Conservation (phyloP, 2,888 invertebrate species). For the Drosophila sordidula region DNA sequence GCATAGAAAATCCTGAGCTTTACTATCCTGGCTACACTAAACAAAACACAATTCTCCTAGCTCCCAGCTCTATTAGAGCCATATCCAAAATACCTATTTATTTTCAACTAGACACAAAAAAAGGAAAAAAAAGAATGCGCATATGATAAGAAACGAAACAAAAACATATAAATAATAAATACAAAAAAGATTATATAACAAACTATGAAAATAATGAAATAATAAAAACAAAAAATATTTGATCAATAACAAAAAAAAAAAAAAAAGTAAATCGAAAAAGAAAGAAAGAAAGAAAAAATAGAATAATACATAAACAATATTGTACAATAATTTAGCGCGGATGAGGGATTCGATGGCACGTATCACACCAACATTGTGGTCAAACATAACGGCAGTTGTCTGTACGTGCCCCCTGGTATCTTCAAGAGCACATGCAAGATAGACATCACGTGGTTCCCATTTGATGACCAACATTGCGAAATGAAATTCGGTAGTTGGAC, state of each 20-base stretch:
- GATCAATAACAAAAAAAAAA: slow-evolving; percentile 24
- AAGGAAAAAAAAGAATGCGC: slow-evolving; percentile 54
- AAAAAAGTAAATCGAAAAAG: slow-evolving; percentile 12
- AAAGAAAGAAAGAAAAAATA: slow-evolving; percentile 27
- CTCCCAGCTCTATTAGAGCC: slow-evolving; percentile 25
- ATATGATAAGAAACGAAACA: slow-evolving; percentile 53
- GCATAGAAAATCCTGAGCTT: slow-evolving; percentile 29
- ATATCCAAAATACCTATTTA: background rate
- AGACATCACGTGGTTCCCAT: slow-evolving; percentile 99
- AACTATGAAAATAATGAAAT: slow-evolving; percentile 6
- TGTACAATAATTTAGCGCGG: slow-evolving; percentile 91
- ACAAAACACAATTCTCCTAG: slow-evolving; percentile 37
- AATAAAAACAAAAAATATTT: slow-evolving; percentile 28
- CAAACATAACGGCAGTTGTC: slow-evolving; percentile 98
- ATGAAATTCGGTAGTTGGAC: slow-evolving; percentile 99
- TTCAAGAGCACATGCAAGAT: slow-evolving; percentile 99
- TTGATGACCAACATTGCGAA: slow-evolving; percentile 99
- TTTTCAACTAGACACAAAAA: slow-evolving; percentile 44
- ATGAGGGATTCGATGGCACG: slow-evolving; percentile 99
- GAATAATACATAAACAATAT: slow-evolving; percentile 71
- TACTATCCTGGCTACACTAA: slow-evolving; percentile 22
- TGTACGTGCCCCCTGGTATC: slow-evolving; percentile 99
- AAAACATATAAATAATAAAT: slow-evolving; percentile 29
- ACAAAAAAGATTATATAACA: slow-evolving; percentile 26
- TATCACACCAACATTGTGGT: slow-evolving; percentile 99